Evolutionary conservation across 2,888 invertebrate species (phyloP).

Genomic region (Shargacucullia verbasci): DNA sequence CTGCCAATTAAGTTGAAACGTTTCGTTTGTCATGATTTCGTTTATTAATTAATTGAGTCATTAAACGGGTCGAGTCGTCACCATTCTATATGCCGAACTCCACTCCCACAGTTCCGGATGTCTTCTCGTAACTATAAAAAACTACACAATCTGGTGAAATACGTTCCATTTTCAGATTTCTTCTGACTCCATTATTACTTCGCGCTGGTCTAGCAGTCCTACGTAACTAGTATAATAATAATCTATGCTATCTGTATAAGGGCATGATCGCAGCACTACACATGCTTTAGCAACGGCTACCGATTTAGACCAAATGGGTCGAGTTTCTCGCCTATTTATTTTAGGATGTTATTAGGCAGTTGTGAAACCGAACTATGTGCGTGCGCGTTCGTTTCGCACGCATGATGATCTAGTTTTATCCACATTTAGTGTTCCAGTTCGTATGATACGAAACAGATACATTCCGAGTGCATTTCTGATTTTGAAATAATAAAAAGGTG

Average conservation of each 20-base stretch:
- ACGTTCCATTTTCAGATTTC: too few species aligned
- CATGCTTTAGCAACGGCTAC: conserved; percentile 41
- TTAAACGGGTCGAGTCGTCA: too few species aligned
- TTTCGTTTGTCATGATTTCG: too few species aligned
- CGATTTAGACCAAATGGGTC: conserved; percentile 58
- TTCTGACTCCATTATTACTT: neutral
- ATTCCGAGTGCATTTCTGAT: conserved; percentile 38
- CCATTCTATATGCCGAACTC: too few species aligned
- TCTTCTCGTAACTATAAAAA: too few species aligned
- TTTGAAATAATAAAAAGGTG: conserved; percentile 28
- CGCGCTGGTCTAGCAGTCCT: conserved; percentile 15
- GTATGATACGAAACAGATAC: conserved; percentile 54
- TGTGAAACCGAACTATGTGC: conserved; percentile 65
- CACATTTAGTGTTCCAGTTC: conserved; percentile 60
- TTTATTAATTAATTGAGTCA: too few species aligned
- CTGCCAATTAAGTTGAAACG: too few species aligned
- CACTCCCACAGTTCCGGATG: too few species aligned
- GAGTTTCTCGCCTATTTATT: conserved; percentile 65
- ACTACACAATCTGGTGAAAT: too few species aligned
- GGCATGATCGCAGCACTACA: conserved; percentile 23
- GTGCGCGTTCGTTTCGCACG: conserved; percentile 58
- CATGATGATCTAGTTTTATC: conserved; percentile 61
- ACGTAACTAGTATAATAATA: too few species aligned
- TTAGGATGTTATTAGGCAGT: conserved; percentile 64
- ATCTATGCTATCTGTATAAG: conserved; percentile 16